phyloP scores from a whole-genome alignment of 1,140 invertebrate genomes.

The Neodiprion lecontei region DNA sequence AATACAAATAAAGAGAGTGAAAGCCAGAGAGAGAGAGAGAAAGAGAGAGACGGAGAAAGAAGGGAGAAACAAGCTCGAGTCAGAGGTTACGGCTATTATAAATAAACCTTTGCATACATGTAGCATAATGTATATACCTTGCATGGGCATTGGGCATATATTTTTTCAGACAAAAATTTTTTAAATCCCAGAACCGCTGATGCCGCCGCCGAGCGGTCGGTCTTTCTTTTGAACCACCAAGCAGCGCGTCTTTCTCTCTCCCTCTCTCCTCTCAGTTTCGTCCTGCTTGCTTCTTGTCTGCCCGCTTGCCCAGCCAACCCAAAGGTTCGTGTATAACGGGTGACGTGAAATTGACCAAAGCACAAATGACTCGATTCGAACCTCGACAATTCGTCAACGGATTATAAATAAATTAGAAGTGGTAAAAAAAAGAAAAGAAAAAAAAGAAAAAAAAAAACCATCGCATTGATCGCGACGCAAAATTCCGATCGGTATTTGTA shows the following conservation, averaged over 20 bases:
- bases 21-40: background rate
- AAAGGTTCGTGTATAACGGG: no score
- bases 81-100: background rate
- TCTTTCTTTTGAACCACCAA: background rate
- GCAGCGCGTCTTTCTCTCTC: conserved; percentile 6
- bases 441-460: no score
- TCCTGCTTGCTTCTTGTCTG: background rate
- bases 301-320: background rate
- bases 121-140: background rate
- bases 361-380: no score
- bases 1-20: conserved; percentile 21
- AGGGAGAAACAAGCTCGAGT: conserved; percentile 1
- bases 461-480: no score
- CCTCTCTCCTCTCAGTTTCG: conserved; percentile 6
- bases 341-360: no score
- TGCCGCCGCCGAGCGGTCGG: background rate
- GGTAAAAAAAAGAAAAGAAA: no score
- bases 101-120: no score
- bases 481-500: no score
- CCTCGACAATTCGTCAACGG: no score
- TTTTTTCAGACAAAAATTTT: conserved; percentile 4
- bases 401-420: no score
- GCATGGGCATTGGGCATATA: background rate
- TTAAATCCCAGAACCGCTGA: background rate
- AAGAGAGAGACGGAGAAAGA: conserved; percentile 17